A percentile compares a stretch with the other conserved stretches of the same genome.
phyloP scores from a whole-genome alignment of 2,797 vertebrate species.

The Galagoides demidoff region DNA sequence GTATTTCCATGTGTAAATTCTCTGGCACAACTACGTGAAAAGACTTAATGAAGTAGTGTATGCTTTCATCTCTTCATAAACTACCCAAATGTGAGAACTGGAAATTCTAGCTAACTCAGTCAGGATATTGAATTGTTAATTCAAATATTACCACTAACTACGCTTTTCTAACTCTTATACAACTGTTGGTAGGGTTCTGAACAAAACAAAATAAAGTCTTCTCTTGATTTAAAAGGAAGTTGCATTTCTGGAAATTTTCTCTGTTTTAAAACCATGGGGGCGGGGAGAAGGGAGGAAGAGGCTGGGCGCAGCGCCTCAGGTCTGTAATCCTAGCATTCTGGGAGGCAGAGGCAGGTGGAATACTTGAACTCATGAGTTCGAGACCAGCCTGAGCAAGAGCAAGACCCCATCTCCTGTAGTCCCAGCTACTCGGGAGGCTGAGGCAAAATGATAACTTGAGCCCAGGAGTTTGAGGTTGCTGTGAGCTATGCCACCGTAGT shows the following conservation, averaged over 20 bases:
- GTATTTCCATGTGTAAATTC: background rate
- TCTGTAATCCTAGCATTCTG: no score
- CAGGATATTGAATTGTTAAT: background rate
- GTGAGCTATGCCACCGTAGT: no score
- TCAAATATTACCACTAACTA: background rate
- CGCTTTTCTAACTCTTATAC: background rate
- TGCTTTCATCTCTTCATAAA: constrained; percentile 15
- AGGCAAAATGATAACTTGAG: no score
- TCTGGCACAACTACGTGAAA: background rate
- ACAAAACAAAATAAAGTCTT: background rate
- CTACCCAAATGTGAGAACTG: background rate
- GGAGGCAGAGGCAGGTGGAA: no score
- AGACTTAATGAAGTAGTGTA: background rate
- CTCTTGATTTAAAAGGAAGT: constrained; percentile 19
- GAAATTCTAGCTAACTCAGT: background rate
- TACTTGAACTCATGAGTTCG: no score
- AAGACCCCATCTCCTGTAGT: no score
- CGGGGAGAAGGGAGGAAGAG: no score
- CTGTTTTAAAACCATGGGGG: background rate
- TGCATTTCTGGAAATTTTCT: background rate
- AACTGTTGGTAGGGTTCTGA: background rate
- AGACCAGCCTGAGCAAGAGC: no score
- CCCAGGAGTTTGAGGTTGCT: no score
- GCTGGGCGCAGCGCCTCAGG: no score
- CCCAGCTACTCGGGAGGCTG: no score